These are phyloP conservation scores for Harmothoe impar DNA, from an alignment of 2,888 invertebrate species.

Conservation along the genomic window DNA sequence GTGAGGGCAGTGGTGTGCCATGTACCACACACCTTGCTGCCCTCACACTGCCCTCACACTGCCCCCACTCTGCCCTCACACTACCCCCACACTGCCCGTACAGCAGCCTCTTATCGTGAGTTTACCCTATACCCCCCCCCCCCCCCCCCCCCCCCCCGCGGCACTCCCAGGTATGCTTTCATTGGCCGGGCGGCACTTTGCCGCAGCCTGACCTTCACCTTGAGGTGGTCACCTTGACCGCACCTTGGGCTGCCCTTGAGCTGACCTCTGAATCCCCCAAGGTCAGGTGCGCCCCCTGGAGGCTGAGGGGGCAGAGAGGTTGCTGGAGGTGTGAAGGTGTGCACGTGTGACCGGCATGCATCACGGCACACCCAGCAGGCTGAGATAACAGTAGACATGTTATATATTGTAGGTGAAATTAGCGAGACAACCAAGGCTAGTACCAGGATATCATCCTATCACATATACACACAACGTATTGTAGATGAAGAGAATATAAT, in stretches of 20 bases:
- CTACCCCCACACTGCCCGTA: background rate
- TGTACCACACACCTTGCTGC: background rate
- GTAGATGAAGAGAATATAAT: too few species aligned
- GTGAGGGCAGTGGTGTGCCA: too few species aligned
- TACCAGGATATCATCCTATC: too few species aligned
- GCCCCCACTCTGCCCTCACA: background rate
- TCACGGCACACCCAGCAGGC: background rate
- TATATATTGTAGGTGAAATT: too few species aligned
- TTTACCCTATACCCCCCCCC: background rate
- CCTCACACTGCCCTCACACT: background rate
- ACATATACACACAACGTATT: too few species aligned
- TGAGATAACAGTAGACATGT: too few species aligned
- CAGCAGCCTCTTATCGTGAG: background rate
- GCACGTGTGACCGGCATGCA: background rate
- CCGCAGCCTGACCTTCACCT: background rate
- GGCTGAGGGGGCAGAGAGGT: background rate
- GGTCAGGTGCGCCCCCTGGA: background rate
- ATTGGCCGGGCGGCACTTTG: slow-evolving; percentile 1
- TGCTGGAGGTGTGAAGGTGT: background rate
- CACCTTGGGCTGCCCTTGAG: background rate
- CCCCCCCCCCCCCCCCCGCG: background rate
- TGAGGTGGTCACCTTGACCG: slow-evolving; percentile 5
- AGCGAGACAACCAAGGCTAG: too few species aligned
- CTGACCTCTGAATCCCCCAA: too few species aligned
- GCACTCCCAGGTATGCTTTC: background rate